Percentiles rank a stretch among this genome's conserved stretches.
These are phyloP conservation scores for Penaeus indicus DNA, from an alignment of 1,140 invertebrate species.

Conservation along the genomic window DNA sequence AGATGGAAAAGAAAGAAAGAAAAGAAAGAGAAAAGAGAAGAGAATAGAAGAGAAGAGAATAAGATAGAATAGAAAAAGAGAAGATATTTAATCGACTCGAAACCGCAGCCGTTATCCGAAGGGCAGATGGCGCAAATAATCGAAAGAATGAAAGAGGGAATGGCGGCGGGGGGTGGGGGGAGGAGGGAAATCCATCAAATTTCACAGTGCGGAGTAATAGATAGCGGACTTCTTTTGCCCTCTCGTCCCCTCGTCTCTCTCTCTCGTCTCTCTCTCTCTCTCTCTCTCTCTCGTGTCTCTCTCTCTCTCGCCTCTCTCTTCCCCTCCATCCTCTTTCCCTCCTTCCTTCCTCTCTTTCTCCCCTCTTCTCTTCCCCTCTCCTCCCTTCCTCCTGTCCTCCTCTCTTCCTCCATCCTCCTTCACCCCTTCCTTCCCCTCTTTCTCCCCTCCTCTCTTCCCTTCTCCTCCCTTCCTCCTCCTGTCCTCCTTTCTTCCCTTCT, in stretches of 20 bases:
- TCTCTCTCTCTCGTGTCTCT: background rate
- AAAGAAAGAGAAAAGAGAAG: too few relatives aligned
- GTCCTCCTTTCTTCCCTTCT: background rate
- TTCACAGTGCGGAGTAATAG: too few relatives aligned
- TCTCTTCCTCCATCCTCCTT: background rate
- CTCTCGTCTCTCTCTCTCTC: background rate
- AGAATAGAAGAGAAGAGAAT: too few relatives aligned
- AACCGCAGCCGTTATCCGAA: too few relatives aligned
- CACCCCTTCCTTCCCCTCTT: background rate
- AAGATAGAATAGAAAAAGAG: too few relatives aligned
- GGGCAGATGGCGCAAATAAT: too few relatives aligned
- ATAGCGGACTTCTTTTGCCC: too few relatives aligned
- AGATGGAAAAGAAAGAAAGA: too few relatives aligned
- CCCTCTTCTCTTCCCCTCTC: background rate
- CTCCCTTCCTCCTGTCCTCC: background rate
- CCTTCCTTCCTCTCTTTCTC: background rate
- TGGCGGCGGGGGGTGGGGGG: too few relatives aligned
- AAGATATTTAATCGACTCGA: too few relatives aligned
- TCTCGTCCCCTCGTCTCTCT: background rate
- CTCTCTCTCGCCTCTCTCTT: background rate
- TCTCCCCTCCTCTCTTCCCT: background rate
- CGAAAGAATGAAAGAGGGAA: too few relatives aligned
- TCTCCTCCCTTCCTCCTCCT: background rate
- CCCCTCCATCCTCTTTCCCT: background rate
- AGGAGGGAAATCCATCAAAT: too few relatives aligned